Base-by-base conservation (phyloP, 2,797 vertebrate genomes). In the Telmatherina bonti region DNA sequence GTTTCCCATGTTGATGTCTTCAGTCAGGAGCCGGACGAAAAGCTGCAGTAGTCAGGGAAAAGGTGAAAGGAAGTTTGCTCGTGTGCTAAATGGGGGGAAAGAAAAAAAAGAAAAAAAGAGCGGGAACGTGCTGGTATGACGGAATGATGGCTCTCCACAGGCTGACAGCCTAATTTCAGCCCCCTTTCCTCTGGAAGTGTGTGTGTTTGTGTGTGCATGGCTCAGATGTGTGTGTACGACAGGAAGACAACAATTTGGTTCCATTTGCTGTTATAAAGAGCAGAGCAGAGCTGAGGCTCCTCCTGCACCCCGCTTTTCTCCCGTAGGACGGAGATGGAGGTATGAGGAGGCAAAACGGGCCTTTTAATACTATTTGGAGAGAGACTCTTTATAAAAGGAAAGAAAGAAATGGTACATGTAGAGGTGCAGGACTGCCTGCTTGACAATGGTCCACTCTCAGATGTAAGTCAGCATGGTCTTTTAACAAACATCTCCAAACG, bases 171-270 rank as follows among this genome's bases (percentile, higher is more conserved):
- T 95, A 94, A 96, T 96, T 96, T 95, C 94, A 94, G 89, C 62
- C 82, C 78, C 85, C 56, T 76, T 72, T 80, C 80, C 79, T 82
- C 79, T 75, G 59, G 69, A 61, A 69, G 67, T 49, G 57, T 15
- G 62, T 7, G 54, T 57, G n/a, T n/a, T n/a, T 62, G 57, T 53
- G 64, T 57, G 36, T 26, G 70, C 51, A 52, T 62, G 66, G 67
- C 60, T 69, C 75, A 62, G 82, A 57, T 76, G 82, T 74, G 82
- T 74, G 91, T 66, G 92, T 90, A 90, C 91, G 95, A 93, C 96
- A 95, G 96, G 96, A 97, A 97, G 96, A 96, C 96, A 96, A 97
- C 95, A 95, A 96, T 97, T 97, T 96, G 91, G 94, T 89, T 93
- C 91, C 94, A 96, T 96, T 96, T 96, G 90, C 94, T 91, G 90